Conservation (phyloP, 37 sponge, comb jelly and placozoan genomes). For the Bolinopsis microptera region DNA sequence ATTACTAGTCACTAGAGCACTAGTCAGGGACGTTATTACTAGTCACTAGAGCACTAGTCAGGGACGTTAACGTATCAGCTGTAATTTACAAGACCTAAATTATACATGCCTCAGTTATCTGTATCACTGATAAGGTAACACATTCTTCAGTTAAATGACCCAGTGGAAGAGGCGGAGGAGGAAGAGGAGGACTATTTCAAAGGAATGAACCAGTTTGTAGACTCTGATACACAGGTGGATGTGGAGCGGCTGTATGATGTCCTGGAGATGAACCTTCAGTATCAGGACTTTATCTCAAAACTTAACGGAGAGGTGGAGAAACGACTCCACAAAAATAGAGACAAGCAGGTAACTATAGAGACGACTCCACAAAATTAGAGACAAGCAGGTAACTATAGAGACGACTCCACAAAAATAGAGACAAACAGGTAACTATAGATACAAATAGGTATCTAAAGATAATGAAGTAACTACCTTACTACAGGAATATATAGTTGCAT, state of each 20-base stretch:
- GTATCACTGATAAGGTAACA: too few relatives aligned
- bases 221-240: not conserved
- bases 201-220: slow-evolving; percentile 39
- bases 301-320: not conserved
- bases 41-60: too few relatives aligned
- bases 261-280: slow-evolving; percentile 60
- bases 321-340: not conserved
- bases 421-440: slow-evolving; percentile 15
- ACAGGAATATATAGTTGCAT: too few relatives aligned
- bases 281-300: slow-evolving; percentile 44
- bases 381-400: slow-evolving; percentile 22
- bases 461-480: too few relatives aligned
- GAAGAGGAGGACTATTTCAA: slow-evolving; percentile 53
- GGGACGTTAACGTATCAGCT: too few relatives aligned
- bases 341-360: slow-evolving; percentile 22
- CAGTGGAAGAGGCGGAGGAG: slow-evolving; percentile 18
- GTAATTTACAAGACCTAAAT: too few relatives aligned
- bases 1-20: too few relatives aligned
- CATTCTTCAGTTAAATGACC: too few relatives aligned
- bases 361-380: not conserved
- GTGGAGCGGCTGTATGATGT: slow-evolving; percentile 47
- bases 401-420: not conserved
- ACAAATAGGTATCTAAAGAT: too few relatives aligned
- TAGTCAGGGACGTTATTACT: too few relatives aligned
- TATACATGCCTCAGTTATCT: too few relatives aligned